Base-by-base conservation (phyloP, 2,797 vertebrate genomes). In the Heterohyrax brucei region DNA sequence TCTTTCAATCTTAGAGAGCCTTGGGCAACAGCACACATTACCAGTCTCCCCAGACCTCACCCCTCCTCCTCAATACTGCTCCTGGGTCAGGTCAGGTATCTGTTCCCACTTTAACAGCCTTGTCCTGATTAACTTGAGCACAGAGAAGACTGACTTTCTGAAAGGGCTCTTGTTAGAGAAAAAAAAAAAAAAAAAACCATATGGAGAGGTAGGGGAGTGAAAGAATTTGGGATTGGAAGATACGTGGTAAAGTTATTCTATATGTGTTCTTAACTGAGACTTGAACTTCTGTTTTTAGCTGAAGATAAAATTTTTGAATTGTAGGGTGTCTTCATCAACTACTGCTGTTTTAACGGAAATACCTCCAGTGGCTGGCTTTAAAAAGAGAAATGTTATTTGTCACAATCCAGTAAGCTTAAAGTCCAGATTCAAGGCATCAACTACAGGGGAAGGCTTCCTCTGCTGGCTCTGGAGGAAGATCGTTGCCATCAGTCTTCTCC, bases 281-380 rank as follows among this genome's bases (percentile, higher is more conserved):
- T 93, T 79, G 79, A 76, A 24, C 2, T 62, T 87, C 90, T 61
- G 64, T 12, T 95, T 93, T 85, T 61, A 59, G 22, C 62, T 88
- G 72, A 79, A 94, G 88, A 87, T 56, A 73, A 4, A 77, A 24
- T 46, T 87, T 66, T 90, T 89, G n/a, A 96, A 46, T 73, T 56
- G 3, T 78, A 80, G 39, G 56, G 39, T 39, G 39, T 39, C 39
- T 39, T 39, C 39, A 39, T 39, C 39, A 39, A 39, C 39, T 39
- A 39, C 39, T 39, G 39, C 39, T 39, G 39, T 39, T 39, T 39
- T 39, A 39, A 39, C 3, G 3, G 39, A 39, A 39, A 39, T 39
- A 39, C 39, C 39, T 39, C 39, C 39, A 39, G 39, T 39, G 39
- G 39, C 39, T 39, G 39, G 39, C 39, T 39, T 39, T 39, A 39